Conservation (phyloP, 2,888 invertebrate genomes). For the Cremastinae sp. region DNA sequence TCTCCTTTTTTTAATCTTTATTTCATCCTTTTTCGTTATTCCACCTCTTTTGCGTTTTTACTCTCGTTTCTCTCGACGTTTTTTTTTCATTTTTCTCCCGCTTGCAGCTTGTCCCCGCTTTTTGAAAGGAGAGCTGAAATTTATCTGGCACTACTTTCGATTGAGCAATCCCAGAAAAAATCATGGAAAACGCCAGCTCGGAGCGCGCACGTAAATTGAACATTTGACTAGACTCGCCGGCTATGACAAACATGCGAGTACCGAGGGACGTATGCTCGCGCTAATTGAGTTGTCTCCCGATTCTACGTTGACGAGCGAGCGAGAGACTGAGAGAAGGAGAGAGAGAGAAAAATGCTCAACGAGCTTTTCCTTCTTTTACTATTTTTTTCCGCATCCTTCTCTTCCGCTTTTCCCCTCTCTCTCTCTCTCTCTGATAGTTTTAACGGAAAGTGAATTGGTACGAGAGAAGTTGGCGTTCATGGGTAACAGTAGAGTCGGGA, state of each 20-base stretch:
- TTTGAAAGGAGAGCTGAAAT: slow-evolving; percentile 16
- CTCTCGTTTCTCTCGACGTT: background rate
- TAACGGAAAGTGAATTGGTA: too few species aligned
- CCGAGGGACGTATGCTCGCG: slow-evolving; percentile 29
- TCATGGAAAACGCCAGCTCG: slow-evolving; percentile 23
- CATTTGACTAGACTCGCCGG: slow-evolving; percentile 19
- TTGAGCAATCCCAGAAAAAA: slow-evolving; percentile 46
- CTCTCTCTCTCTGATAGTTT: too few species aligned
- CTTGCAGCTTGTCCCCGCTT: too few species aligned
- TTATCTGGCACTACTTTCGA: slow-evolving; percentile 46
- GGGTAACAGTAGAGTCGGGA: too few species aligned
- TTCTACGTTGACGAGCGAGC: slow-evolving; percentile 9
- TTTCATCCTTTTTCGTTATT: slow-evolving; percentile 8
- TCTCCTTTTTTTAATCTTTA: background rate
- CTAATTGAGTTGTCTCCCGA: slow-evolving; percentile 56
- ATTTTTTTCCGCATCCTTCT: slow-evolving; percentile 47
- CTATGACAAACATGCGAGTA: slow-evolving; percentile 15
- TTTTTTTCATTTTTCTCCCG: slow-evolving; percentile 8
- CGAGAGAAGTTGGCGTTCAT: background rate
- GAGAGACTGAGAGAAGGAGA: background rate
- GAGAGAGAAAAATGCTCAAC: background rate
- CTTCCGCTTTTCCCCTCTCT: too few species aligned
- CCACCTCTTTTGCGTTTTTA: background rate
- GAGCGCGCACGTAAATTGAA: slow-evolving; percentile 23
- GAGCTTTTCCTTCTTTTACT: slow-evolving; percentile 45